These are phyloP conservation scores for Eulemur macaco DNA, from an alignment of 2,113 vertebrate species.

Conservation along the genomic window DNA sequence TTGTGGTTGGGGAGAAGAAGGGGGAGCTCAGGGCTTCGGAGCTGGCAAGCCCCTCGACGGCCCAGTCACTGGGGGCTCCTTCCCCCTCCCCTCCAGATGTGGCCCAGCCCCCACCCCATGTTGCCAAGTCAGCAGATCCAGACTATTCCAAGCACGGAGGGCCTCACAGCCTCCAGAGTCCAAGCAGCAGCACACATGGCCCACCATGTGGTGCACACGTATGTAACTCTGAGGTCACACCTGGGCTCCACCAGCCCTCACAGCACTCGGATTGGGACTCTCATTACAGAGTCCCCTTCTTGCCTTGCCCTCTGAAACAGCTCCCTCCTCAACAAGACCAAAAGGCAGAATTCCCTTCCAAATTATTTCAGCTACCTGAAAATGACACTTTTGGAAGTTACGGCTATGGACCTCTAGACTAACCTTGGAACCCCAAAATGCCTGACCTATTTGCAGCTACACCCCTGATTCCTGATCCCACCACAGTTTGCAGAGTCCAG, in stretches of 20 bases:
- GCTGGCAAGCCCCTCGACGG: constrained; percentile 36
- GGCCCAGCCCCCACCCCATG: constrained; percentile 24
- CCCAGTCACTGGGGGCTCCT: constrained; percentile 33
- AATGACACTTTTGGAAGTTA: not conserved
- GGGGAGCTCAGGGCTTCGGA: not conserved
- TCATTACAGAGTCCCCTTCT: not conserved
- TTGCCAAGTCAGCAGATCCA: constrained; percentile 69
- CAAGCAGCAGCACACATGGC: constrained; percentile 24
- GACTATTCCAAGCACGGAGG: constrained; percentile 32
- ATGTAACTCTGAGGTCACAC: constrained; percentile 25
- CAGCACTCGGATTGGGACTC: not conserved
- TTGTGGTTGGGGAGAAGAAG: not conserved
- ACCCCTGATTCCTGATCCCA: not conserved
- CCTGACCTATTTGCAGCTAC: not conserved
- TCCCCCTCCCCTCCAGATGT: constrained; percentile 63
- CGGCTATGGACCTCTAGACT: not conserved
- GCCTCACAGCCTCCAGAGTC: constrained; percentile 36
- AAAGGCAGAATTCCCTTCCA: not conserved
- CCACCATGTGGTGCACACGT: constrained; percentile 51
- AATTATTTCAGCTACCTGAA: not conserved
- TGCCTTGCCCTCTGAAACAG: not conserved
- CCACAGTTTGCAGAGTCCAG: not conserved
- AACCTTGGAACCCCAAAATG: not conserved
- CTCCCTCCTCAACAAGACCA: not conserved
- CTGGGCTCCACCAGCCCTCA: constrained; percentile 3